phyloP scores from a whole-genome alignment of 2,888 invertebrate genomes.

The Empis stercorea region DNA sequence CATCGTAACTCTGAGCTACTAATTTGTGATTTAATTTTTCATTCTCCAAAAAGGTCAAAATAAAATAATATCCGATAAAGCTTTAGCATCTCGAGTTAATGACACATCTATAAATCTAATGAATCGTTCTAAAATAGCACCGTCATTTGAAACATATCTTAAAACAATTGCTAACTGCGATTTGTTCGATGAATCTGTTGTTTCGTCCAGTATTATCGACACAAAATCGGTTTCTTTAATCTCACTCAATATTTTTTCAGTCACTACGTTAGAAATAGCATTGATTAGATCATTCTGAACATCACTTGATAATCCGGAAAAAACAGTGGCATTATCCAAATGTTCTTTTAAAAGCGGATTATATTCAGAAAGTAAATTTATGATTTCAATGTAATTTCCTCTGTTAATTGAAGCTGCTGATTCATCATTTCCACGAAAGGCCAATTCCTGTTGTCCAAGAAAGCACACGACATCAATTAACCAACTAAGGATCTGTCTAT shows the following conservation, averaged over 20 bases:
- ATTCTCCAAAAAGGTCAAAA: constrained; percentile 4
- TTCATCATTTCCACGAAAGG: constrained; percentile 12
- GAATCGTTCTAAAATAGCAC: constrained; percentile 15
- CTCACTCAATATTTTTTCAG: constrained; percentile 14
- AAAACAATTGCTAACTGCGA: constrained; percentile 14
- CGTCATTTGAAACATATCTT: constrained; percentile 10
- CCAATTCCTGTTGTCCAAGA: constrained; percentile 13
- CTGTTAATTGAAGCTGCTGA: constrained; percentile 12
- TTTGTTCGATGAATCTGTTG: constrained; percentile 10
- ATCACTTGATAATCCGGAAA: constrained; percentile 16
- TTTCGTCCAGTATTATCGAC: constrained; percentile 16
- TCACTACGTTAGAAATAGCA: constrained; percentile 11
- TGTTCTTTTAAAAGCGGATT: constrained; percentile 14
- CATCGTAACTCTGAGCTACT: constrained; percentile 17
- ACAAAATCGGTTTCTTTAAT: constrained; percentile 15
- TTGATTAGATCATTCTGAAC: constrained; percentile 20
- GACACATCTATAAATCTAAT: constrained; percentile 12
- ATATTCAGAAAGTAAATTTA: constrained; percentile 13
- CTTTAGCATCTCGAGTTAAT: constrained; percentile 14
- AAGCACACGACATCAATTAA: constrained; percentile 14
- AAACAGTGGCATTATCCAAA: constrained; percentile 16
- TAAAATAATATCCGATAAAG: constrained; percentile 1
- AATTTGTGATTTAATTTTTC: constrained; percentile 11
- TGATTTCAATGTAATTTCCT: constrained; percentile 15
- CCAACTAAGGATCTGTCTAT: constrained; percentile 14